Evolutionary conservation across 2,113 vertebrate genomes (phyloP).

Genomic region (Semnopithecus entellus): DNA sequence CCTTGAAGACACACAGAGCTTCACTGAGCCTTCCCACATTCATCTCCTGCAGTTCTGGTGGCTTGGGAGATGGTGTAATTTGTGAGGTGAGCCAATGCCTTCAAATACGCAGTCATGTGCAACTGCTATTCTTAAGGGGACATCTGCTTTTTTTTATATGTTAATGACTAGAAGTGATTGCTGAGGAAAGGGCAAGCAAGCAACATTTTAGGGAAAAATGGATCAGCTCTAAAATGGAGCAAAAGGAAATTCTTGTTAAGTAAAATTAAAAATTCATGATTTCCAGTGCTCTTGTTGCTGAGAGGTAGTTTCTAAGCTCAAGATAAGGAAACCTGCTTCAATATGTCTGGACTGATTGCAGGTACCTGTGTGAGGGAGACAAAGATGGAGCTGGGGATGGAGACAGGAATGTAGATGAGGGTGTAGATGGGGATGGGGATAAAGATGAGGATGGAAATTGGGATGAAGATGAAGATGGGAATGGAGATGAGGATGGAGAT

Average conservation of each 20-base stretch:
- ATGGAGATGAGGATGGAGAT: no score
- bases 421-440: no score
- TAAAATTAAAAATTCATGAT: neutral
- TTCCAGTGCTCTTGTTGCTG: neutral
- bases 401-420: neutral
- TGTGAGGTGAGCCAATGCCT: neutral
- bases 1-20: accelerated
- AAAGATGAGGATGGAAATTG: no score
- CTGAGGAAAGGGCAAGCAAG: neutral
- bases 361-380: neutral
- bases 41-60: accelerated
- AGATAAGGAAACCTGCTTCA: neutral
- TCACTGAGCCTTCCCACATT: neutral
- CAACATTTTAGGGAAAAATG: neutral
- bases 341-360: accelerated
- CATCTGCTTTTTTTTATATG: no score
- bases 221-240: neutral
- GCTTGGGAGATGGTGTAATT: accelerated
- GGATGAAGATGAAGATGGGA: no score
- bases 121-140: accelerated
- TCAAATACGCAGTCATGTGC: accelerated
- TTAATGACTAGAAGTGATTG: no score
- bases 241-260: neutral
- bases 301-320: neutral
- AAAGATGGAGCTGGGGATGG: neutral